phyloP scores from a whole-genome alignment of 2,888 invertebrate genomes.

The Esperia sulphurella region DNA sequence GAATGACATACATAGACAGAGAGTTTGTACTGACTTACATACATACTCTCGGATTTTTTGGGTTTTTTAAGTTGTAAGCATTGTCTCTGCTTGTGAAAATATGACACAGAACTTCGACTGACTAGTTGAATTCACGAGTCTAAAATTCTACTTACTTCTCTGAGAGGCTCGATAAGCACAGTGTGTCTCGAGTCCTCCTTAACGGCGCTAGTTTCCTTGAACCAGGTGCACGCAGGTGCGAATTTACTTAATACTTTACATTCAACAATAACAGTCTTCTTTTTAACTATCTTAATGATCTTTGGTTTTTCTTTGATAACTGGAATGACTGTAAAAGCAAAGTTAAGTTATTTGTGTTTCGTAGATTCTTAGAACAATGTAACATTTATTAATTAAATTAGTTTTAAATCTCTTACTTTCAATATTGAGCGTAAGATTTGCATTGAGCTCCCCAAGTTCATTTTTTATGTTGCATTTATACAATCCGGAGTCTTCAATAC shows the following conservation, averaged over 20 bases:
- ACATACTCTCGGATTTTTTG: too few relatives aligned
- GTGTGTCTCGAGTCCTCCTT: conserved; percentile 87
- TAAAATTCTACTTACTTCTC: conserved; percentile 82
- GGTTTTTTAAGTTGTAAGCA: not conserved
- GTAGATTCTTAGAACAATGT: not conserved
- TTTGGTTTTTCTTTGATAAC: conserved; percentile 96
- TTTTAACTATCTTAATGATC: conserved; percentile 94
- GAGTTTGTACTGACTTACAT: too few relatives aligned
- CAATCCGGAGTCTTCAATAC: conserved; percentile 96
- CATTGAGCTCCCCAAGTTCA: conserved; percentile 96
- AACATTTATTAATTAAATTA: too few relatives aligned
- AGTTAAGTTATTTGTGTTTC: conserved; percentile 8
- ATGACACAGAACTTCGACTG: not conserved
- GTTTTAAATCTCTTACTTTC: conserved; percentile 85
- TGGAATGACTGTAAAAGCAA: conserved; percentile 85
- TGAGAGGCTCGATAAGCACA: conserved; percentile 87
- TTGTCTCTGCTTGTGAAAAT: not conserved
- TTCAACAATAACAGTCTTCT: conserved; percentile 95
- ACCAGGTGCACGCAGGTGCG: conserved; percentile 96
- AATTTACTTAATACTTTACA: conserved; percentile 96
- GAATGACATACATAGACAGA: too few relatives aligned
- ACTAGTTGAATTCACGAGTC: not conserved
- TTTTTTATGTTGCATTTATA: conserved; percentile 99
- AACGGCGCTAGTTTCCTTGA: conserved; percentile 89
- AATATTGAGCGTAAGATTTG: conserved; percentile 97